Percentiles rank a stretch among this genome's conserved stretches.
Conservation (phyloP, 2,797 vertebrate genomes). For the Ataeniobius toweri region DNA sequence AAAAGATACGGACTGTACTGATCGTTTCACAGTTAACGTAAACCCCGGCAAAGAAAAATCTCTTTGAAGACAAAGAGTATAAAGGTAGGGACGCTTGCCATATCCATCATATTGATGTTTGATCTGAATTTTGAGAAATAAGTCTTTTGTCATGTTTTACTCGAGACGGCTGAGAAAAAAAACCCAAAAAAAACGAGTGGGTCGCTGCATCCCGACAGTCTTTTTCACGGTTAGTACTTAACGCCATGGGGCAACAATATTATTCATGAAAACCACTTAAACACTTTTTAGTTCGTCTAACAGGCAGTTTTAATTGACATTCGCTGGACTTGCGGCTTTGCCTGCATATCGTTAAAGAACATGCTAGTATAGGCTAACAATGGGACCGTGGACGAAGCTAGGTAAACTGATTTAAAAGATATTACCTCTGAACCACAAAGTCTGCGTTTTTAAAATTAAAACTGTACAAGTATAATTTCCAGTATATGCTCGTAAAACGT, state of each 20-base stretch:
- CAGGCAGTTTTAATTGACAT: conserved; percentile 8
- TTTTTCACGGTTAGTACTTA: conserved; percentile 25
- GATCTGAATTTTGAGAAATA: conserved; percentile 22
- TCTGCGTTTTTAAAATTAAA: too few species aligned
- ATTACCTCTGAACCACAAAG: neutral
- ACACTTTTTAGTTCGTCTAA: neutral
- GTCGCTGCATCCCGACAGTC: conserved; percentile 32
- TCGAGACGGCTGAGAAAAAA: conserved; percentile 29
- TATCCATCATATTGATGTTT: neutral
- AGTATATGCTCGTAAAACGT: neutral
- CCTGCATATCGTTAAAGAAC: conserved; percentile 17
- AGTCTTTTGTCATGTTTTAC: conserved; percentile 39
- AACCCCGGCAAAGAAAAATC: conserved; percentile 42
- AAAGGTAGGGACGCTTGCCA: conserved; percentile 67
- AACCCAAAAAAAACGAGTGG: conserved; percentile 26
- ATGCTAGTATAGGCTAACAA: conserved; percentile 72
- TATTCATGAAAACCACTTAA: neutral
- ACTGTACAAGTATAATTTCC: neutral
- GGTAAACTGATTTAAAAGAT: conserved; percentile 16
- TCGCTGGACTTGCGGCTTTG: conserved; percentile 10
- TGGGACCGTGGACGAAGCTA: conserved; percentile 51
- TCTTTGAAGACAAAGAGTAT: conserved; percentile 80
- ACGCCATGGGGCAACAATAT: neutral
- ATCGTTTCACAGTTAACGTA: conserved; percentile 30
- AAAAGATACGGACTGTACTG: conserved; percentile 36